Conservation (phyloP, 2,797 vertebrate species). For the Scleropages formosus region DNA sequence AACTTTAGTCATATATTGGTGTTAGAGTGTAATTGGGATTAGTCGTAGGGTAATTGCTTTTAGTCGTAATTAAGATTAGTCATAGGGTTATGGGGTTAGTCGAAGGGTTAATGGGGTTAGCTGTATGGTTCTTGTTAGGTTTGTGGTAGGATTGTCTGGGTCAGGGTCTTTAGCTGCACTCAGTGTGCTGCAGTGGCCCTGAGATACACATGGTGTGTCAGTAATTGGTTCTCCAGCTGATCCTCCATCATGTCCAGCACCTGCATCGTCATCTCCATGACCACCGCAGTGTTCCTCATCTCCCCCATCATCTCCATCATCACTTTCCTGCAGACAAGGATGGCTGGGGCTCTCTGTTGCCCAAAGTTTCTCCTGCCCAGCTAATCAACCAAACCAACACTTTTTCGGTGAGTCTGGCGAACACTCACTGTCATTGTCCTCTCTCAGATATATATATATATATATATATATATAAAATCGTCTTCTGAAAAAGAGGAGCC, state of each 20-base stretch:
- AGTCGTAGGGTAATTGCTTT: no score
- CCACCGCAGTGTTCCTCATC: no score
- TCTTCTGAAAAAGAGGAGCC: slow-evolving; percentile 24
- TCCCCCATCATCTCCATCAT: slow-evolving; percentile 21
- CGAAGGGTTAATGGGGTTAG: no score
- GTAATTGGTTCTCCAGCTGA: slow-evolving; percentile 15
- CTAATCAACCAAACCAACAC: slow-evolving; percentile 17
- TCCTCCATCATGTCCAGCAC: background rate
- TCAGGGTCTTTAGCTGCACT: no score
- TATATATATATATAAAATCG: background rate
- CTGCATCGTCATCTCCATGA: no score
- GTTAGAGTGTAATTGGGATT: no score
- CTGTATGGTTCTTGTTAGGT: no score
- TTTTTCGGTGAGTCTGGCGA: slow-evolving; percentile 6
- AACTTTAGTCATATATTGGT: no score
- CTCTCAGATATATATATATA: background rate
- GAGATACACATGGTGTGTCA: slow-evolving; percentile 13
- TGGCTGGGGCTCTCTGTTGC: background rate
- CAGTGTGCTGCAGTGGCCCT: no score
- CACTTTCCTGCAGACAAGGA: slow-evolving; percentile 18
- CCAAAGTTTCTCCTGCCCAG: slow-evolving; percentile 16
- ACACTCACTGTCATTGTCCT: slow-evolving; percentile 15
- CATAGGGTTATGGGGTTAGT: no score
- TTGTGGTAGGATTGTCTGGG: no score
- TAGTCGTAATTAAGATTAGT: no score